Percentiles rank a stretch among this genome's conserved stretches.
Conservation (phyloP, 2,888 invertebrate species). For the Perizoma flavofasciatum region DNA sequence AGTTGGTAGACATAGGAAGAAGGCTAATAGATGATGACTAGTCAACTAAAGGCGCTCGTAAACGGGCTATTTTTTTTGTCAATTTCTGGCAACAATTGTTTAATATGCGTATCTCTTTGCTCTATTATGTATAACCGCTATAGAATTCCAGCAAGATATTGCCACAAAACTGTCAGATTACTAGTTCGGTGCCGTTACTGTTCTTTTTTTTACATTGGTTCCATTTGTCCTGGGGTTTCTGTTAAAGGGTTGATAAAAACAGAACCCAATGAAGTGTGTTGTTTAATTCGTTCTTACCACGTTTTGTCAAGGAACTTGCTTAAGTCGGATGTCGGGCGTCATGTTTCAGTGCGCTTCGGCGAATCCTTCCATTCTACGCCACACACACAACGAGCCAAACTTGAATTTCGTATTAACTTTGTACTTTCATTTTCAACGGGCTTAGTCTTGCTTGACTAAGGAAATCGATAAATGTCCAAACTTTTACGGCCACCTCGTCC, state of each 20-base stretch:
- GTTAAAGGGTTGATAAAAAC: constrained; percentile 1
- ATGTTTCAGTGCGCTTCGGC: constrained; percentile 66
- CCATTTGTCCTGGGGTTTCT: background rate
- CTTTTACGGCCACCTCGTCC: constrained; percentile 28
- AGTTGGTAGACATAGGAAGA: constrained; percentile 18
- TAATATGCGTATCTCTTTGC: too few relatives aligned
- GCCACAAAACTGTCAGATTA: too few relatives aligned
- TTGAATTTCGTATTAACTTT: constrained; percentile 49
- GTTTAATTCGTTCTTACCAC: constrained; percentile 32
- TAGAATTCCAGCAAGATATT: too few relatives aligned
- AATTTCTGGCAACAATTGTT: too few relatives aligned
- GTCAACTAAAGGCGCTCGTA: constrained; percentile 2
- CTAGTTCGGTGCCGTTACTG: background rate
- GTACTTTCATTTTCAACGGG: constrained; percentile 57
- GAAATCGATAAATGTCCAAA: constrained; percentile 29
- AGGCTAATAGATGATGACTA: constrained; percentile 22
- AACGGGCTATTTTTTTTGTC: too few relatives aligned
- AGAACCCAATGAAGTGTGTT: constrained; percentile 12
- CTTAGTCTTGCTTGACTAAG: constrained; percentile 19
- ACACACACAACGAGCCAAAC: constrained; percentile 44
- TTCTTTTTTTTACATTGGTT: background rate
- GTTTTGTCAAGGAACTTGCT: constrained; percentile 58
- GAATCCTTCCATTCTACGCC: constrained; percentile 48
- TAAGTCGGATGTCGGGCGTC: constrained; percentile 64
- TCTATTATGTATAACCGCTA: too few relatives aligned